These are phyloP conservation scores for Hormiphora californensis DNA, from an alignment of 37 sponge, comb jelly and placozoan genomes.

Conservation along the genomic window DNA sequence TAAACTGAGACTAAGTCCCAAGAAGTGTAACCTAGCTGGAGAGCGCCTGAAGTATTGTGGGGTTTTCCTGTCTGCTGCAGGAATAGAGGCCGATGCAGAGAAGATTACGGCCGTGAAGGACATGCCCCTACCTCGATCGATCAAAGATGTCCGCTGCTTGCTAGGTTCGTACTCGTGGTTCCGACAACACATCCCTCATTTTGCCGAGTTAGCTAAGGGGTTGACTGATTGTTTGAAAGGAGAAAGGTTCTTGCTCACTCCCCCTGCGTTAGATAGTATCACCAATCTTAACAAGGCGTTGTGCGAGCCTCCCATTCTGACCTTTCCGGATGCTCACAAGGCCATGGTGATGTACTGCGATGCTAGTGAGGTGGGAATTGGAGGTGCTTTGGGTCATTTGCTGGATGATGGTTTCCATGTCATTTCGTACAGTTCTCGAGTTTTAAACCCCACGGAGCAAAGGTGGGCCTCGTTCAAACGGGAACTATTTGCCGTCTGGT, in stretches of 20 bases:
- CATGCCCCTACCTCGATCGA: neutral
- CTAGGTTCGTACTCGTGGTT: neutral
- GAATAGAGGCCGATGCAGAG: constrained; percentile 61
- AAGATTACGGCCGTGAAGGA: neutral
- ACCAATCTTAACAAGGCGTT: constrained; percentile 54
- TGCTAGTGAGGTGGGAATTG: constrained; percentile 62
- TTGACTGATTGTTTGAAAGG: constrained; percentile 43
- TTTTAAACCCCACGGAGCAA: constrained; percentile 55
- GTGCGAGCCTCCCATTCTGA: constrained; percentile 56
- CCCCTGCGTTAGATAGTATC: constrained; percentile 53
- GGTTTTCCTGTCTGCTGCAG: constrained; percentile 51
- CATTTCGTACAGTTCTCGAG: constrained; percentile 56
- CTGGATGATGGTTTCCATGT: constrained; percentile 51
- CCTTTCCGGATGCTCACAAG: constrained; percentile 56
- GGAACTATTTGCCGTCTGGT: neutral
- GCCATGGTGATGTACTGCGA: constrained; percentile 63
- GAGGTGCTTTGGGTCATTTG: constrained; percentile 58
- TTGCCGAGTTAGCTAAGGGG: neutral
- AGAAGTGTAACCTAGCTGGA: constrained; percentile 59
- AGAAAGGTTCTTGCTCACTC: constrained; percentile 44
- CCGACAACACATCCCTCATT: neutral
- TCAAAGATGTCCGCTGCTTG: neutral
- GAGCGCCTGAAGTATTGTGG: constrained; percentile 57
- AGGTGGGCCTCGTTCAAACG: neutral
- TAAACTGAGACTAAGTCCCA: constrained; percentile 59